Conservation (phyloP, 2,797 vertebrate species). For the Poecilia wingei region DNA sequence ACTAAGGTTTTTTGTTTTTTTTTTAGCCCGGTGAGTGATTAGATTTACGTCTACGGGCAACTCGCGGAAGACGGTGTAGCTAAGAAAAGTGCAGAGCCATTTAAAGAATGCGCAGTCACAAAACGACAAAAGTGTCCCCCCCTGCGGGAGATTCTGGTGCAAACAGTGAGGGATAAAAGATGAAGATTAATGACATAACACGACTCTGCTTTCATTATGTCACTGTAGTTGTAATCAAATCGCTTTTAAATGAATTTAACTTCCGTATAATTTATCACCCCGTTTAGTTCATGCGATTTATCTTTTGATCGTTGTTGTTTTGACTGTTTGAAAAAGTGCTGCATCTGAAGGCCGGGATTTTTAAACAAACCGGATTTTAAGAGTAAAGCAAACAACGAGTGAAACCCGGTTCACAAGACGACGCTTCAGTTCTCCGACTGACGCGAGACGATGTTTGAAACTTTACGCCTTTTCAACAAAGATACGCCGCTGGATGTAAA, state of each 20-base stretch:
- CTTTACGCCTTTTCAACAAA: neutral
- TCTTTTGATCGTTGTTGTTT: neutral
- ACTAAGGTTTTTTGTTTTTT: constrained; percentile 28
- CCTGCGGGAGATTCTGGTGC: neutral
- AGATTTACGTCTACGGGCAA: constrained; percentile 50
- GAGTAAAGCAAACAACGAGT: neutral
- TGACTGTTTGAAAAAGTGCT: neutral
- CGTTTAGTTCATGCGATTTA: neutral
- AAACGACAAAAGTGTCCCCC: constrained; percentile 23
- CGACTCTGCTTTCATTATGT: neutral
- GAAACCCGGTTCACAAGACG: neutral
- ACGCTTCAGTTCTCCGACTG: neutral
- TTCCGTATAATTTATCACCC: neutral
- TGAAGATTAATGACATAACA: neutral
- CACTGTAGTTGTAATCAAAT: constrained; percentile 7
- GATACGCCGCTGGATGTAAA: neutral
- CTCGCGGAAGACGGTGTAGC: constrained; percentile 42
- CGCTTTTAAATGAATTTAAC: neutral
- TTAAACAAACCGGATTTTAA: neutral
- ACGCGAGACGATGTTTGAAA: neutral
- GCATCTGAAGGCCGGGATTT: neutral
- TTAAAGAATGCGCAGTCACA: constrained; percentile 32
- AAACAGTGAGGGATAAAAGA: constrained; percentile 22
- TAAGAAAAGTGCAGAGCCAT: constrained; percentile 27
- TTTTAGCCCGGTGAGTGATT: constrained; percentile 39